Evolutionary conservation across 2,888 invertebrate species (phyloP), one percentile per base, ranked within the genome.

Genomic region (Alentia gelatinosa): DNA sequence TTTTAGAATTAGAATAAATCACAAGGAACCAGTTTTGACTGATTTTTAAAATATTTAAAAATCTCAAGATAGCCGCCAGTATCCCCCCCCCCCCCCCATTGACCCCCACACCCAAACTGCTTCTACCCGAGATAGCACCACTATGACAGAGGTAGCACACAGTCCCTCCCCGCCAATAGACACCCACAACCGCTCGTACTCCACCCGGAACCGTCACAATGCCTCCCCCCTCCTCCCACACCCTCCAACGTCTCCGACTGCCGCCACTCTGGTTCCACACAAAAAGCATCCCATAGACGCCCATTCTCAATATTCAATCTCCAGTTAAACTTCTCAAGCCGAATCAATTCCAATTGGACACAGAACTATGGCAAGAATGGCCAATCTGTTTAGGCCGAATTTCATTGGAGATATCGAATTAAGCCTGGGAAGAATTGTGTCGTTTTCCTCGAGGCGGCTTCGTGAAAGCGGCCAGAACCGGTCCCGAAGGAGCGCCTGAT

Each of bases 381-480:
- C 37, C 35, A 79, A 79, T 79, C 79, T 79, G 37, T 39, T 79
- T 79, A 79, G 37, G 15, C 37, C 23, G 79, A 79, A 37, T 39
- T 79, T 79, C 79, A 79, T 79, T 79, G 79, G 79, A 39, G 39
- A 19, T 79, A 79, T 79, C 79, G 79, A 79, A 79, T 79, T 79
- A 79, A 35, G 79, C 37, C 79, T 3, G 37, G 5, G 9, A 26
- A 19, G 23, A 39, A 79, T 79, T 79, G 79, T 79, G 79, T 37
- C 79, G 12, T 39, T 75, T 79, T 79, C 79, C 37, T 35, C 15
- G 79, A 39, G 39, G 7, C 79, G 0, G 79, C 79, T 19, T 19
- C 37, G 23, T 37, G 4, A 39, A 23, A 19, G 23, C 23, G 79
- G 39, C 3, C 79, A 19, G 39, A 26, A 35, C 0, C 37, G 0